Evolutionary conservation across 2,113 vertebrate species (phyloP), one percentile per base, ranked within the genome.

Genomic region (Turdus rufiventris): DNA sequence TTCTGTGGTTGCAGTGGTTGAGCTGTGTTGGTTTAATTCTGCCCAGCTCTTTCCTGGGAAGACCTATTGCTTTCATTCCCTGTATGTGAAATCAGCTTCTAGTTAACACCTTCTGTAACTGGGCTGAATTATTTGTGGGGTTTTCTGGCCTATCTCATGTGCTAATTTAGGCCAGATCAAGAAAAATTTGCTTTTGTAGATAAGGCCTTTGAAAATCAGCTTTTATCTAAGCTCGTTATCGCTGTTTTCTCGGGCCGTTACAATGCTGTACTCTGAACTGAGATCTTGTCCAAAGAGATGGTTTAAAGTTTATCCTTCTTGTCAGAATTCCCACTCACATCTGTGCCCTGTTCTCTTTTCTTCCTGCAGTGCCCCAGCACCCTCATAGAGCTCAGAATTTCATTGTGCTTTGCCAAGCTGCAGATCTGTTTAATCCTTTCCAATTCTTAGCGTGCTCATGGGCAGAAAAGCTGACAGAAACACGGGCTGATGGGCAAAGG

Each of bases 361-460:
- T 36, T 96, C 72, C 58, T 54, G 61, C 71, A 29, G 74, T 77
- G 81, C 67, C 81, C 85, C 88, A 57, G 81, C 63, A 88, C 85
- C 67, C 94, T 89, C 58, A 12, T 23, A 60, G 93, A 53, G 79
- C 60, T 91, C 75, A 93, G 90, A 65, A 71, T 88, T 74, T 72
- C 61, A 18, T 42, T 78, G 70, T 80, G 45, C 90, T 86, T 77
- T 77, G 60, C 93, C 88, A 77, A 84, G 43, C 79, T 74, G 88
- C 60, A 71, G 88, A 90, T 88, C 92, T 84, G 43, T 85, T 83
- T 96, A 94, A 97, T 96, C 91, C 90, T 80, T 80, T 89, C 75
- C 62, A 91, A 51, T 85, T 85, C 90, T 90, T 83, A 71, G 72
- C 0, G 0, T 96, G 90, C 91, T 94, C 61, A 56, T 84, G 82